Evolutionary conservation across 2,113 vertebrate species (phyloP).

Genomic region (Lynx canadensis): DNA sequence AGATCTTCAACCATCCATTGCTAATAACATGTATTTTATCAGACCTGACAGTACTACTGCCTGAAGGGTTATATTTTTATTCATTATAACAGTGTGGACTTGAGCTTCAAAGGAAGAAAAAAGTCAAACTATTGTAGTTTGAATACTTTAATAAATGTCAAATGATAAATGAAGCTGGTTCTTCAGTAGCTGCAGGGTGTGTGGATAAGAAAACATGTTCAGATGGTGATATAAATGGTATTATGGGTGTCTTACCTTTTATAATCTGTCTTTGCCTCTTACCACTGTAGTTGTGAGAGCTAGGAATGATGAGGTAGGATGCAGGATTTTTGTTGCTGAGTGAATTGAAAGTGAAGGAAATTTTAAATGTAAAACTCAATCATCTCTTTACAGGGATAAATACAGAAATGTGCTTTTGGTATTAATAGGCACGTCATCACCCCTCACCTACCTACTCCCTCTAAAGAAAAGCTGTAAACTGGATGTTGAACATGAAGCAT

Average conservation of each 20-base stretch:
- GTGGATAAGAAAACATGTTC: not conserved
- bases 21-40: not conserved
- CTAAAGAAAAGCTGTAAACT: constrained; percentile 2
- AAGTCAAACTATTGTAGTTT: not conserved
- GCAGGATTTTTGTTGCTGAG: not conserved
- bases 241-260: not conserved
- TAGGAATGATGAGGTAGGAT: not conserved
- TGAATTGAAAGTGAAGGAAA: not conserved
- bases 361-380: constrained; percentile 8
- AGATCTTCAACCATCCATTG: not conserved
- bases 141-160: constrained; percentile 29
- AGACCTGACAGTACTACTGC: not conserved
- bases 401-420: constrained; percentile 20
- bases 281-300: not conserved
- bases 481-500: constrained; percentile 22
- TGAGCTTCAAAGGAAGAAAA: constrained; percentile 30
- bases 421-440: constrained; percentile 1
- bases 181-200: not conserved
- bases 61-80: not conserved
- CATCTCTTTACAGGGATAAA: constrained; percentile 27
- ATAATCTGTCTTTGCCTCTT: not conserved
- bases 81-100: not conserved
- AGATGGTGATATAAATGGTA: not conserved
- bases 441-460: not conserved
- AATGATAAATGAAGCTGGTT: not conserved